These are phyloP conservation scores for Tryphoninae sp. DNA, from an alignment of 2,888 invertebrate genomes.

Conservation along the genomic window DNA sequence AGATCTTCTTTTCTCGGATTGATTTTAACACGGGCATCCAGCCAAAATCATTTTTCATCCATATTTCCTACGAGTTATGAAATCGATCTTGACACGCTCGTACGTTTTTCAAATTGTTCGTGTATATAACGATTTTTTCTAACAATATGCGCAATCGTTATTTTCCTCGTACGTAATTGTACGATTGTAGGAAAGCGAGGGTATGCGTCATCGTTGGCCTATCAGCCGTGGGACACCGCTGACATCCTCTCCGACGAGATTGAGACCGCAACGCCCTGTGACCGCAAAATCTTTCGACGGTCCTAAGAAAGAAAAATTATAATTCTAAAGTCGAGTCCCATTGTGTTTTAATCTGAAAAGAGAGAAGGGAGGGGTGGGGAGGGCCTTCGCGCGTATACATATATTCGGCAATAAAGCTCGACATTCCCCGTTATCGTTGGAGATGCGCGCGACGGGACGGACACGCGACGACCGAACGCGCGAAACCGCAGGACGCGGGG, in stretches of 20 bases:
- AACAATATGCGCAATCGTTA: too few species aligned
- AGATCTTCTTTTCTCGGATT: too few species aligned
- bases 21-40: too few species aligned
- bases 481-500: background rate
- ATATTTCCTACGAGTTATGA: too few species aligned
- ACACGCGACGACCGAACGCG: slow-evolving; percentile 9
- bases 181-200: background rate
- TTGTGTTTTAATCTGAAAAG: background rate
- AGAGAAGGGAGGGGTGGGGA: background rate
- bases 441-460: background rate
- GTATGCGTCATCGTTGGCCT: background rate
- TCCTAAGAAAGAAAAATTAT: background rate
- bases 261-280: background rate
- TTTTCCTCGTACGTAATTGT: too few species aligned
- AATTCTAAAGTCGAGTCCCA: background rate
- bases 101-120: too few species aligned
- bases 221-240: background rate
- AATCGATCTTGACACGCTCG: too few species aligned
- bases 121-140: too few species aligned
- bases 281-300: background rate
- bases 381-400: too few species aligned
- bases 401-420: background rate
- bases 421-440: background rate
- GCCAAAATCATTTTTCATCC: too few species aligned
- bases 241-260: background rate